Percentiles rank a stretch among this genome's conserved stretches.
These are phyloP conservation scores for Cherax quadricarinatus DNA, from an alignment of 1,140 invertebrate species.

Conservation along the genomic window DNA sequence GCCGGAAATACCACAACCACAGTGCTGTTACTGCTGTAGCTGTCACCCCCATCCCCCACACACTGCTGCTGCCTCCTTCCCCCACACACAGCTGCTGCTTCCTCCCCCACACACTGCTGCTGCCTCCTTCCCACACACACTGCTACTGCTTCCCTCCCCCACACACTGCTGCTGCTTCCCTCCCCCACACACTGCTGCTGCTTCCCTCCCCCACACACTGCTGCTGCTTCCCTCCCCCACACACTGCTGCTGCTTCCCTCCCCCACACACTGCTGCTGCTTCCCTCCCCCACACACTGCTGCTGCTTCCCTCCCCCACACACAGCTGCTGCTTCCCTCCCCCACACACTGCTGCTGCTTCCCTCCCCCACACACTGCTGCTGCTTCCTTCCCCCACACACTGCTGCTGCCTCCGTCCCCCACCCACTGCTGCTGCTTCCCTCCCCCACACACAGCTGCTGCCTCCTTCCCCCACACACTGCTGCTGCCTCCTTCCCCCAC, in stretches of 20 bases:
- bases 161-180: neutral
- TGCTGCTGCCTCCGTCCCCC: neutral
- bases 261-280: neutral
- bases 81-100: too few relatives aligned
- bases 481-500: neutral
- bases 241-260: neutral
- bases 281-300: neutral
- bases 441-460: neutral
- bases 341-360: neutral
- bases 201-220: neutral
- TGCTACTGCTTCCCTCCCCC: neutral
- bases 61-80: neutral
- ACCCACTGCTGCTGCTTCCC: neutral
- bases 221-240: neutral
- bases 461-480: neutral
- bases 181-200: neutral
- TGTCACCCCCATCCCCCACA: neutral
- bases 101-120: neutral
- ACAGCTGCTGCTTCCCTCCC: neutral
- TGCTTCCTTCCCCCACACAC: too few relatives aligned
- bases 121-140: neutral
- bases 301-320: neutral
- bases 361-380: too few relatives aligned
- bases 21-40: neutral
- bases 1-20: neutral